Percentiles rank a stretch among this genome's conserved stretches.
These are phyloP conservation scores for Porites divaricata DNA, from an alignment of 92 coral and sea anemone genomes.

Conservation along the genomic window DNA sequence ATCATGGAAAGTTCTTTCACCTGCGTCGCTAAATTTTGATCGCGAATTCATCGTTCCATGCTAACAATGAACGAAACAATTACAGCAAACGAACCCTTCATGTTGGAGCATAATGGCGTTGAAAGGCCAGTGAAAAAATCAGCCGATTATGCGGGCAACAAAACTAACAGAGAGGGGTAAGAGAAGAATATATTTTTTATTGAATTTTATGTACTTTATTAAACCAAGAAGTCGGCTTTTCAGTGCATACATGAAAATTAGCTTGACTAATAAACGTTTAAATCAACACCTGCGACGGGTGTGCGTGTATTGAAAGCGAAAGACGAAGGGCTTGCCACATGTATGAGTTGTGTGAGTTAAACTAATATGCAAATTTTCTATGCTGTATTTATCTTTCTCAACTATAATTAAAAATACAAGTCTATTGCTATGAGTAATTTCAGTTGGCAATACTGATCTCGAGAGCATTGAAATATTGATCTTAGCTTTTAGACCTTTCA, in stretches of 20 bases:
- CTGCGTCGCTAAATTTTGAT: background rate
- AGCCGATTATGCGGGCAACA: background rate
- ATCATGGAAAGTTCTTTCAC: background rate
- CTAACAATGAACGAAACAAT: constrained; percentile 5
- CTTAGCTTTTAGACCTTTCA: background rate
- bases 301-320: background rate
- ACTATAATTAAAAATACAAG: background rate
- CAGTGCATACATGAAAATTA: background rate
- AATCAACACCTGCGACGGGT: background rate
- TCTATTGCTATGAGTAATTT: background rate
- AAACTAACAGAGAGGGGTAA: constrained; percentile 1
- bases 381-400: background rate
- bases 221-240: background rate
- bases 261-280: background rate
- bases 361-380: background rate
- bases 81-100: constrained; percentile 19
- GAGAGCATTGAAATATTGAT: background rate
- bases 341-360: background rate
- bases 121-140: background rate
- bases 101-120: constrained; percentile 8
- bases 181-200: background rate
- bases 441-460: background rate
- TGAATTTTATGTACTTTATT: background rate
- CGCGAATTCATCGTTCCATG: background rate
- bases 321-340: background rate